Evolutionary conservation across 2,797 vertebrate species (phyloP).

Genomic region (Hozukius guyotensis): DNA sequence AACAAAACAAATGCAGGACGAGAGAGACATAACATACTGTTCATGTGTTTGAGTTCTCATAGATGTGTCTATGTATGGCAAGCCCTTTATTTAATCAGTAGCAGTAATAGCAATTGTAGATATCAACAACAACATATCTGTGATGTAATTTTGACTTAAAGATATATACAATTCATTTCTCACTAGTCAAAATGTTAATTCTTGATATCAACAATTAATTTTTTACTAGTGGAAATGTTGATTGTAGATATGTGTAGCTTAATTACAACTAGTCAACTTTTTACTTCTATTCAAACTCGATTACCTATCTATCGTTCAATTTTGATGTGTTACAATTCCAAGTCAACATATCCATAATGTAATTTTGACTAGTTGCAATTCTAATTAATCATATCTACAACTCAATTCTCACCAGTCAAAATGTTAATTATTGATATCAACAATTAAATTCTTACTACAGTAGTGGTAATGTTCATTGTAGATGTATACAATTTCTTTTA

Average conservation of each 20-base stretch:
- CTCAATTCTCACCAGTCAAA: background rate
- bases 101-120: background rate
- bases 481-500: background rate
- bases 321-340: too few species aligned
- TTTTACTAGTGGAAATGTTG: too few species aligned
- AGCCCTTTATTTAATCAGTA: background rate
- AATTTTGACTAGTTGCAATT: background rate
- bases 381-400: background rate
- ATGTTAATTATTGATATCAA: background rate
- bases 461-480: background rate
- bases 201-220: too few species aligned
- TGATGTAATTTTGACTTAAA: background rate
- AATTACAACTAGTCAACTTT: too few species aligned
- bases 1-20: background rate
- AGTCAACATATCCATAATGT: too few species aligned
- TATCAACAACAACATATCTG: background rate
- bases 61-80: background rate
- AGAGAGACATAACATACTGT: background rate
- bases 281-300: too few species aligned
- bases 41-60: background rate
- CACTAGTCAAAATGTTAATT: too few species aligned
- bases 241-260: too few species aligned
- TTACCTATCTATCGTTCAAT: too few species aligned
- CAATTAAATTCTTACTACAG: background rate
- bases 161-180: too few species aligned